Percentiles rank a stretch among this genome's conserved stretches.
Conservation (phyloP, 2,113 vertebrate genomes). For the Lophius piscatorius region DNA sequence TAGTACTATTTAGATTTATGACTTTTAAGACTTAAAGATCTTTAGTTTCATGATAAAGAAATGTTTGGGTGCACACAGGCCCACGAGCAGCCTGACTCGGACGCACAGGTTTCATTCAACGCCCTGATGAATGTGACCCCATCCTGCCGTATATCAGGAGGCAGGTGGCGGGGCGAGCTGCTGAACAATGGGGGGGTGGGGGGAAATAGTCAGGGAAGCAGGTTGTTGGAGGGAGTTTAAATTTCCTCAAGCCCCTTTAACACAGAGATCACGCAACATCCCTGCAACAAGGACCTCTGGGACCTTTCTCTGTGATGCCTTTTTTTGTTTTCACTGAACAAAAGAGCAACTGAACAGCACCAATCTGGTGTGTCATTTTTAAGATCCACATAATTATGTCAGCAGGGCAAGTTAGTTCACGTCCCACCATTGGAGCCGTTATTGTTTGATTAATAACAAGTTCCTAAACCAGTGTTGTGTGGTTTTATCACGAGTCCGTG, state of each 20-base stretch:
- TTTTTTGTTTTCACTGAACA: no score
- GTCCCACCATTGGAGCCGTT: no score
- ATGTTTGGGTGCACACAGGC: background rate
- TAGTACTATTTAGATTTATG: background rate
- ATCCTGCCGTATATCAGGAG: slow-evolving; percentile 32
- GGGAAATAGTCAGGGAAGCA: slow-evolving; percentile 38
- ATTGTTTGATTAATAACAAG: no score
- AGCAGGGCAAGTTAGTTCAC: background rate
- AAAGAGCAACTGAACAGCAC: no score
- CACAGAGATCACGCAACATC: no score
- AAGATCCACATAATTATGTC: background rate
- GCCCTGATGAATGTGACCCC: slow-evolving; percentile 22
- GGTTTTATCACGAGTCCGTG: no score
- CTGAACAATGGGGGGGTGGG: slow-evolving; percentile 46
- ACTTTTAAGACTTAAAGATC: background rate
- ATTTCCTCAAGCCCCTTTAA: slow-evolving; percentile 39
- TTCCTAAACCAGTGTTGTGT: no score
- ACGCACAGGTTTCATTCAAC: slow-evolving; percentile 31
- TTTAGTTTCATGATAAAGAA: background rate
- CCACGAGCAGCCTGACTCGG: background rate
- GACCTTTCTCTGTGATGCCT: no score
- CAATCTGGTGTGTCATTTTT: no score
- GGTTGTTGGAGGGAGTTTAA: slow-evolving; percentile 34
- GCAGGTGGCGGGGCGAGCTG: slow-evolving; percentile 50
- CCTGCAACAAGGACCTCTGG: no score